Conservation (phyloP, 2,888 invertebrate species). For the Chalcosyrphus nemorum region DNA sequence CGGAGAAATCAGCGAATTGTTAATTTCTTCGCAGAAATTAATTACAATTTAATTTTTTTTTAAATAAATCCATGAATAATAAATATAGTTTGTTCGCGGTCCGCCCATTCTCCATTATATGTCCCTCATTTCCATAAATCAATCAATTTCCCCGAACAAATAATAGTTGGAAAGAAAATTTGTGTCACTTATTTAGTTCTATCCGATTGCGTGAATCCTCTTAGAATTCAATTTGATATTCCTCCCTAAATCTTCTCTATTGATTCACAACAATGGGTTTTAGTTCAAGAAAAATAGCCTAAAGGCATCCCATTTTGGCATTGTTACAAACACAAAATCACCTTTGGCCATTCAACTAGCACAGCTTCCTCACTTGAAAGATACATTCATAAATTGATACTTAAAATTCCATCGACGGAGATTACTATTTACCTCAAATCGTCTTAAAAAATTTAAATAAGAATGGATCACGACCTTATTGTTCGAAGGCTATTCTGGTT, state of each 20-base stretch:
- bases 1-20: too few species aligned
- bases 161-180: background rate
- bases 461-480: background rate
- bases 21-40: too few species aligned
- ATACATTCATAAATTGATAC: constrained; percentile 21
- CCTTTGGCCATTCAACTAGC: background rate
- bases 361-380: constrained; percentile 59
- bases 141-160: background rate
- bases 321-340: constrained; percentile 15
- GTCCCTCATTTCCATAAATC: background rate
- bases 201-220: background rate
- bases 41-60: too few species aligned
- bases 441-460: constrained; percentile 36
- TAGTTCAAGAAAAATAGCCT: constrained; percentile 29
- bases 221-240: constrained; percentile 40
- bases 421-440: constrained; percentile 3
- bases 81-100: too few species aligned
- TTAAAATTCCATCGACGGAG: constrained; percentile 6
- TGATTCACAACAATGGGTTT: constrained; percentile 9
- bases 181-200: background rate
- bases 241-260: constrained; percentile 1
- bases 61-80: too few species aligned
- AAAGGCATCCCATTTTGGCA: constrained; percentile 1
- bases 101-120: too few species aligned
- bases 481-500: background rate